Evolutionary conservation across 64 coral and sea anemone species (phyloP).

Genomic region (Montipora sp.): DNA sequence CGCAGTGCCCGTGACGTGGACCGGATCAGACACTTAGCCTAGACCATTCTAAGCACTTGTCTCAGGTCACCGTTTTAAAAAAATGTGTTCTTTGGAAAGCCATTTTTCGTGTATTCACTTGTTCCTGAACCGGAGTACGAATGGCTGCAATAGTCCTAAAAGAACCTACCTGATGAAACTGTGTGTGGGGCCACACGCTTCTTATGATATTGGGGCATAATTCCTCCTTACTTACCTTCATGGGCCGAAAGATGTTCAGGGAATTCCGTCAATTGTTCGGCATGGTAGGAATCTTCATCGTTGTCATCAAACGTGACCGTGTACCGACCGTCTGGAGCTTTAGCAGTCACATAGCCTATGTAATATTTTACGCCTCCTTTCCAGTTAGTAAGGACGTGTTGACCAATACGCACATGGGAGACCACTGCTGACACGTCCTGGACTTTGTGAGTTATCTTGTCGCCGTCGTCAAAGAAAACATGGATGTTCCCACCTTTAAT

Average conservation of each 20-base stretch:
- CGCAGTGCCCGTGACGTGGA: too few species aligned
- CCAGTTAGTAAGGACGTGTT: slow-evolving; percentile 53
- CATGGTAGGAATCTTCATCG: slow-evolving; percentile 38
- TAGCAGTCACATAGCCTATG: slow-evolving; percentile 59
- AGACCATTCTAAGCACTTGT: too few species aligned
- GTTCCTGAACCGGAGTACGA: too few species aligned
- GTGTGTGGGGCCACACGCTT: background rate
- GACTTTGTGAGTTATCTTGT: slow-evolving; percentile 19
- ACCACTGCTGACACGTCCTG: slow-evolving; percentile 32
- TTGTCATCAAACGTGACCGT: slow-evolving; percentile 76
- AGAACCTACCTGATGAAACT: background rate
- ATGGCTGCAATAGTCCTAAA: background rate
- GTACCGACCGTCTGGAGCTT: slow-evolving; percentile 54
- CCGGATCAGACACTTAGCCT: too few species aligned
- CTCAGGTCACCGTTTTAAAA: too few species aligned
- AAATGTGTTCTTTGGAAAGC: too few species aligned
- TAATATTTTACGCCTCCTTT: slow-evolving; percentile 45
- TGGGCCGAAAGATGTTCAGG: background rate
- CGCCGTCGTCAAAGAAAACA: slow-evolving; percentile 56
- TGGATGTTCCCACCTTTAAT: slow-evolving; percentile 5
- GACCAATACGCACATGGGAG: slow-evolving; percentile 41
- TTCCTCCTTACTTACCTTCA: background rate
- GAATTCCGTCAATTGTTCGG: background rate
- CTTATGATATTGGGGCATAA: background rate
- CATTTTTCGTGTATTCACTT: too few species aligned